Conservation (phyloP, 2,797 vertebrate genomes). For the Dicrostonyx torquatus region DNA sequence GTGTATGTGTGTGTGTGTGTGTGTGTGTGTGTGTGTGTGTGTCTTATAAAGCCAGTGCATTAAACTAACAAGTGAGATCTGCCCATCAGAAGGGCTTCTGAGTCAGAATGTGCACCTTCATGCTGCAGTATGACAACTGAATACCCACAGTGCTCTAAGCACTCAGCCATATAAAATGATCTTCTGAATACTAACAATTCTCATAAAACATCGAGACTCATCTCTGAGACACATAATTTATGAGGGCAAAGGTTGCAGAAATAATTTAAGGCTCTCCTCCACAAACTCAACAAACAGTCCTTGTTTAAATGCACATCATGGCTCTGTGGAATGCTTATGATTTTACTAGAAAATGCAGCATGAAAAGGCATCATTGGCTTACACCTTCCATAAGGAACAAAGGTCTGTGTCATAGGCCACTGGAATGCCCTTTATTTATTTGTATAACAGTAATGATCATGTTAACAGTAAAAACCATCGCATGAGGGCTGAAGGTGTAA, state of each 20-base stretch:
- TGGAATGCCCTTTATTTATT: background rate
- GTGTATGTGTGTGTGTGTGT: too few species aligned
- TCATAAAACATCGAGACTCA: slow-evolving; percentile 72
- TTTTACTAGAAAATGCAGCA: background rate
- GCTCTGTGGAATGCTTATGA: background rate
- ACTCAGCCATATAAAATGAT: slow-evolving; percentile 78
- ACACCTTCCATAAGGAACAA: slow-evolving; percentile 31
- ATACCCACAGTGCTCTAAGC: slow-evolving; percentile 76
- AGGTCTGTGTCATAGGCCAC: background rate
- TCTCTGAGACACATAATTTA: slow-evolving; percentile 62
- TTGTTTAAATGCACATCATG: background rate
- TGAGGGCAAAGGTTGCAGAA: slow-evolving; percentile 57
- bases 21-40: too few species aligned
- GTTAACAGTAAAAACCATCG: background rate
- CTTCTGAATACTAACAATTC: slow-evolving; percentile 74
- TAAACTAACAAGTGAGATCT: slow-evolving; percentile 78
- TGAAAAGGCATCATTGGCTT: background rate
- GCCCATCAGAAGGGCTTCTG: slow-evolving; percentile 73
- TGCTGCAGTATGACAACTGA: slow-evolving; percentile 79
- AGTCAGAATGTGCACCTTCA: slow-evolving; percentile 74
- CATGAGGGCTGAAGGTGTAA: background rate
- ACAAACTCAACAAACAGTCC: slow-evolving; percentile 3
- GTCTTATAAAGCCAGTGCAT: slow-evolving; percentile 72
- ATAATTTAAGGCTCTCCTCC: slow-evolving; percentile 56
- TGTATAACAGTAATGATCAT: background rate